A percentile compares a stretch with the other conserved stretches of the same genome.
These are phyloP conservation scores for Acinonyx jubatus DNA, from an alignment of 2,113 vertebrate species.

Conservation along the genomic window DNA sequence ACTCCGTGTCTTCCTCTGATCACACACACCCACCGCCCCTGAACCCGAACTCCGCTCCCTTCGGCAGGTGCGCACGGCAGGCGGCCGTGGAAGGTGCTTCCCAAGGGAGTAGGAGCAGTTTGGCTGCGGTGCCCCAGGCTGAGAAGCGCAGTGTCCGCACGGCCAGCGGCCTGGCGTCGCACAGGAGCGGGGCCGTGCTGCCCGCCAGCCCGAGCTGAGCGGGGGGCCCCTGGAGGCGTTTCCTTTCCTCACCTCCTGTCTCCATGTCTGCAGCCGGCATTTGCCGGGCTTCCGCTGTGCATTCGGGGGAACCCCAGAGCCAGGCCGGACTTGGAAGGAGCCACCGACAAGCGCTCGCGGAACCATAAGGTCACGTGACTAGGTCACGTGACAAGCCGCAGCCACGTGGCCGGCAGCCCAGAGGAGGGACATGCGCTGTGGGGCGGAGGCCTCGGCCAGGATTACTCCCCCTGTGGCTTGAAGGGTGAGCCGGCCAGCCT, in stretches of 20 bases:
- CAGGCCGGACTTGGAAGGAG: neutral
- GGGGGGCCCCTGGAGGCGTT: neutral
- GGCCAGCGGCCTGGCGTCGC: too few relatives aligned
- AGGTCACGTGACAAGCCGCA: neutral
- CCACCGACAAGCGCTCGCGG: neutral
- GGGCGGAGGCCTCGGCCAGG: neutral
- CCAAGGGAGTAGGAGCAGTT: neutral
- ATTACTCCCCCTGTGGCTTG: rapidly evolving
- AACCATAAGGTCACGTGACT: rapidly evolving
- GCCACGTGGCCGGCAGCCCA: neutral
- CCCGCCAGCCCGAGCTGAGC: neutral
- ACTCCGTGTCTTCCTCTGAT: neutral
- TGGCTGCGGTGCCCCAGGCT: too few relatives aligned
- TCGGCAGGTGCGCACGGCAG: rapidly evolving
- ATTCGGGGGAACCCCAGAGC: neutral
- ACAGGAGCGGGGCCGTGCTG: too few relatives aligned
- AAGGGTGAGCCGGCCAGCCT: neutral
- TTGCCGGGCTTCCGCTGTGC: neutral
- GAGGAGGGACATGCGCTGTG: rapidly evolving
- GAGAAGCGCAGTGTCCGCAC: too few relatives aligned
- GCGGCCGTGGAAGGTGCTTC: neutral
- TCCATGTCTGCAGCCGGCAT: neutral
- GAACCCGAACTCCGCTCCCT: neutral
- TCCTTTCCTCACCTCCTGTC: neutral
- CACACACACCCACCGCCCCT: too few relatives aligned